Conservation (phyloP, 2,797 vertebrate genomes). For the Gallirallus australis region DNA sequence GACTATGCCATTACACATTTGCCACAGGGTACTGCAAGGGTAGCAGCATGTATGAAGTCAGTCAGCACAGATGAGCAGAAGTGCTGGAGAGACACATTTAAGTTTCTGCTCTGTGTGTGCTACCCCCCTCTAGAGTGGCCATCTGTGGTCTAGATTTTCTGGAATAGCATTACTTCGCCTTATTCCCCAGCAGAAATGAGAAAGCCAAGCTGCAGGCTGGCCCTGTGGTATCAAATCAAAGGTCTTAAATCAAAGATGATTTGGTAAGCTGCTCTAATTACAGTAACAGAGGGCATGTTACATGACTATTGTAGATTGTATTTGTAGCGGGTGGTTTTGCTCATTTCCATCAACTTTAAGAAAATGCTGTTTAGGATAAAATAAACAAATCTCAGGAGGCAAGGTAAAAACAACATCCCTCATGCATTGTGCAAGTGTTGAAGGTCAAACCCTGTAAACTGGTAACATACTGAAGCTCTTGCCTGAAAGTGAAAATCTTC, state of each 20-base stretch:
- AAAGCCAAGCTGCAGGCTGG: conserved; percentile 10
- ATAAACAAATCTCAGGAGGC: not conserved
- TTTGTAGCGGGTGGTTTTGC: not conserved
- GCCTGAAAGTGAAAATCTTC: conserved; percentile 40
- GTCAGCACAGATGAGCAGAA: not conserved
- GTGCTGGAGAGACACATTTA: not conserved
- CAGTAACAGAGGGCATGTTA: not conserved
- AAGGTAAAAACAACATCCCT: not conserved
- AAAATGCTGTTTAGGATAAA: not conserved
- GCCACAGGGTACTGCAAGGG: not conserved
- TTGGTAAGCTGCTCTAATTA: conserved; percentile 28
- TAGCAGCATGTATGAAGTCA: not conserved
- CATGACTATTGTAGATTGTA: not conserved
- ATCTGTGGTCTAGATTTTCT: conserved; percentile 37
- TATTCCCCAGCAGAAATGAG: not conserved
- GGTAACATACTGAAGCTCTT: not conserved
- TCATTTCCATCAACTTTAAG: not conserved
- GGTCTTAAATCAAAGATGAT: conserved; percentile 24
- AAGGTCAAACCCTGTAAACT: conserved; percentile 28
- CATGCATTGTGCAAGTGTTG: not conserved
- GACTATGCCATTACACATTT: not conserved
- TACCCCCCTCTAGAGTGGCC: conserved; percentile 14
- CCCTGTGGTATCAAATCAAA: not conserved
- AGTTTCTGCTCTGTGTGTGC: not conserved
- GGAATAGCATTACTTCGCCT: not conserved